Evolutionary conservation across 2,113 vertebrate species (phyloP), one percentile per base, ranked within the genome.

Genomic region (Gallinago paraguaiae): DNA sequence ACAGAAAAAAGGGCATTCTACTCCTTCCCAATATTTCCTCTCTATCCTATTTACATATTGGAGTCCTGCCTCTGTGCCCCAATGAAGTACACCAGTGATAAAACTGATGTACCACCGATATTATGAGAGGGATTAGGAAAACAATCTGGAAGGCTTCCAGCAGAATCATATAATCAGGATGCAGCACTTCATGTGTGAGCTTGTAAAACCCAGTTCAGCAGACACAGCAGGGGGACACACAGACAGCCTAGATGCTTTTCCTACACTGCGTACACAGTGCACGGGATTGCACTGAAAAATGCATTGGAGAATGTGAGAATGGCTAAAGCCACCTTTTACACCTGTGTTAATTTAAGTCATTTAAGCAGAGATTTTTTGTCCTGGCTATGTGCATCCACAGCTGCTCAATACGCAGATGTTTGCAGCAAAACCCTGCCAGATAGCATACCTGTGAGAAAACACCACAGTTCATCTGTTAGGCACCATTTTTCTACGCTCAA

Each of bases 51-150:
- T 91, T 85, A 28, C 11, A 51, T 74, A 39, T 11, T 54, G 41
- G 33, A 82, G 39, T 53, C 77, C 37, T 54, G 24, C 8, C 57
- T 82, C 37, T 51, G 50, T 72, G n/a, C 17, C 37, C 13, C 14
- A 80, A 82, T 17, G 45, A 84, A 94, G 19, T 65, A 35, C 24
- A 15, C n/a, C 25, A 74, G 31, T 50, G 86, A 33, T 59, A 85
- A 82, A 23, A 77, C 22, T 77, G 45, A 39, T 51, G 6, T 39
- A 85, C 80, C 46, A 77, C 10, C 0, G 0, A 22, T 46, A 17
- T 41, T 70, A 82, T 41, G 15, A 74, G 27, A 80, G 19, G 53
- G 59, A 86, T 90, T 90, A 92, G 39, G 69, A 86, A 63, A 88
- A 45, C 45, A 51, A 5, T 60, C 82, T 90, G 56, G 60, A 94